Percentiles rank a stretch among this genome's conserved stretches.
Evolutionary conservation across 2,113 vertebrate species (phyloP).

Genomic region (Indri indri): DNA sequence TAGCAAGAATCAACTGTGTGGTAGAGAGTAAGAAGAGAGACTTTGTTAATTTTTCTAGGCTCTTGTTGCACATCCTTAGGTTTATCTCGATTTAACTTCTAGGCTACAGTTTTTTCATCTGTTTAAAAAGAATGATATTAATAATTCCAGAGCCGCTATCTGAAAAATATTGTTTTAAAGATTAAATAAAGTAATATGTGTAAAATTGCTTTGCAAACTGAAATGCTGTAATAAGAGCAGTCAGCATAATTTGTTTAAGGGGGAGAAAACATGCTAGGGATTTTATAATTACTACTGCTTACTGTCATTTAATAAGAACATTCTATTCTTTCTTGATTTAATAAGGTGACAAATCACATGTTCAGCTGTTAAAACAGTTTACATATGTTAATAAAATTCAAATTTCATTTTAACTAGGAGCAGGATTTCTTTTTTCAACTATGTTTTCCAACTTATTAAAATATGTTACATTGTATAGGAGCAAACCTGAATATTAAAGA

Average conservation of each 20-base stretch:
- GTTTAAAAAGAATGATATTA: not conserved
- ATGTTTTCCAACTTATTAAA: conserved; percentile 31
- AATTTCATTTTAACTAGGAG: not conserved
- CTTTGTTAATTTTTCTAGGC: not conserved
- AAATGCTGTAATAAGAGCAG: not conserved
- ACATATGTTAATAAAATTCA: conserved; percentile 35
- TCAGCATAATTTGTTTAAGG: not conserved
- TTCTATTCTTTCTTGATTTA: conserved; percentile 22
- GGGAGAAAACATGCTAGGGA: not conserved
- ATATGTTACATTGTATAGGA: not conserved
- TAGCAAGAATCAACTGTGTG: not conserved
- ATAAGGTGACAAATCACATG: conserved; percentile 9
- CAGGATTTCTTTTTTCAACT: not conserved
- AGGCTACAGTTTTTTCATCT: not conserved
- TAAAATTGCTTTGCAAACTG: not conserved
- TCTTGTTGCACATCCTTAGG: not conserved
- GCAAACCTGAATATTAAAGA: conserved; percentile 10
- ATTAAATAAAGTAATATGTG: not conserved
- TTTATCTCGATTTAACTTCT: not conserved
- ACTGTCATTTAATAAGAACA: not conserved
- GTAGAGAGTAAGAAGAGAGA: not conserved
- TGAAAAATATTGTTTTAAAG: conserved; percentile 14
- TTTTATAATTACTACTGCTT: conserved; percentile 37
- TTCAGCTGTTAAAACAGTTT: conserved; percentile 8
- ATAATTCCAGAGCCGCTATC: not conserved